Conservation (phyloP, 2,797 vertebrate genomes). For the Nyctibius grandis region DNA sequence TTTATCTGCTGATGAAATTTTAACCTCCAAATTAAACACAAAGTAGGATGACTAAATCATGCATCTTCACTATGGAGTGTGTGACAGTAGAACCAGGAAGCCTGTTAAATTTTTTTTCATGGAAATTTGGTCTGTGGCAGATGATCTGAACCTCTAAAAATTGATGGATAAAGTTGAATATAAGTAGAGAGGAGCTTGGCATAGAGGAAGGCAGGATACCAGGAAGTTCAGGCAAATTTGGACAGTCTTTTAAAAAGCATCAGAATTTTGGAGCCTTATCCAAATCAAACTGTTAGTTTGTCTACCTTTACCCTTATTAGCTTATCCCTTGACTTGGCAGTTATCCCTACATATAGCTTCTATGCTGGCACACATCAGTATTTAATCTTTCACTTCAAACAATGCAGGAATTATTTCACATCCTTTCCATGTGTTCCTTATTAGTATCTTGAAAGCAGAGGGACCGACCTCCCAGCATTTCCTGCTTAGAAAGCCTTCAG, state of each 20-base stretch:
- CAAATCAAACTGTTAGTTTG: not conserved
- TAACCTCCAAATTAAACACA: not conserved
- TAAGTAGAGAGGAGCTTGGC: not conserved
- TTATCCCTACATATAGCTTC: not conserved
- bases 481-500: not conserved
- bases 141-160: not conserved
- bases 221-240: not conserved
- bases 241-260: not conserved
- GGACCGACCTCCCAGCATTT: conserved; percentile 23
- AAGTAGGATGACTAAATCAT: not conserved
- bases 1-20: not conserved
- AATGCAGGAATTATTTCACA: conserved; percentile 1
- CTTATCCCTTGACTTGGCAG: not conserved
- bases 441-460: conserved; percentile 20
- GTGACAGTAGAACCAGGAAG: not conserved
- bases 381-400: conserved; percentile 35
- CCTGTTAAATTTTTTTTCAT: not conserved
- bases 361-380: not conserved
- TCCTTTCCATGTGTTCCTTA: conserved; percentile 34
- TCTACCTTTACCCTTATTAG: not conserved
- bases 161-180: not conserved
- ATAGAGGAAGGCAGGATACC: not conserved
- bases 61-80: not conserved
- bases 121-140: not conserved
- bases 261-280: not conserved